Evolutionary conservation across 1,140 invertebrate species (phyloP).

Genomic region (Amphibalanus amphitrite): DNA sequence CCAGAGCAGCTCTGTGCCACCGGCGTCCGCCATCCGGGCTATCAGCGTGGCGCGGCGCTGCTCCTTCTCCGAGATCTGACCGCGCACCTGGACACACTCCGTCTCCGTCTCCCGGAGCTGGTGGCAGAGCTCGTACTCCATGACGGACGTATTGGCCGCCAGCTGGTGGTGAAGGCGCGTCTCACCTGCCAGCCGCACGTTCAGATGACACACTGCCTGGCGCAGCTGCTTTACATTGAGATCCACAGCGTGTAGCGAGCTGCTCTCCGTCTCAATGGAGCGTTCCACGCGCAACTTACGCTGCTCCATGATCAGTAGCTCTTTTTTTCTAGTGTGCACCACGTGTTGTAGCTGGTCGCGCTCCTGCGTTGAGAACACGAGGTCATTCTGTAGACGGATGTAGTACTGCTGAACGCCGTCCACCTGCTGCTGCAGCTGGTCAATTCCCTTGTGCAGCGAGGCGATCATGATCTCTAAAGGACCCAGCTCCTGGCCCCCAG

Average conservation of each 20-base stretch:
- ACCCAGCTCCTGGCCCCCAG: neutral
- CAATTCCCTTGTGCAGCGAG: neutral
- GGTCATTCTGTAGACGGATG: neutral
- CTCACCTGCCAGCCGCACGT: neutral
- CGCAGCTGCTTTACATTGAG: neutral
- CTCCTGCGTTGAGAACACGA: neutral
- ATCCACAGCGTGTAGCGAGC: neutral
- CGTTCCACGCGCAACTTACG: neutral
- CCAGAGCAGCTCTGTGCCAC: neutral
- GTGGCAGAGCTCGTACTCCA: neutral
- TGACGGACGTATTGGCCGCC: neutral
- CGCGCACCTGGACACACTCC: neutral
- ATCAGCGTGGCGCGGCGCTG: neutral
- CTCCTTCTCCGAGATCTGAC: neutral
- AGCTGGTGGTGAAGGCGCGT: neutral
- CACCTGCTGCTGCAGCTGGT: neutral
- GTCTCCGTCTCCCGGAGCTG: neutral
- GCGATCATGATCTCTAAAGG: neutral
- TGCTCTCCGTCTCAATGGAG: neutral
- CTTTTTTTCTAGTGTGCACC: neutral
- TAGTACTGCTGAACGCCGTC: neutral
- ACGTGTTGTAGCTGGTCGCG: neutral
- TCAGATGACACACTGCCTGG: neutral
- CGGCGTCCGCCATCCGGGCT: neutral
- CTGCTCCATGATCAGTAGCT: neutral